These are phyloP conservation scores for Polyommatus icarus DNA, from an alignment of 2,888 invertebrate species.

Conservation along the genomic window DNA sequence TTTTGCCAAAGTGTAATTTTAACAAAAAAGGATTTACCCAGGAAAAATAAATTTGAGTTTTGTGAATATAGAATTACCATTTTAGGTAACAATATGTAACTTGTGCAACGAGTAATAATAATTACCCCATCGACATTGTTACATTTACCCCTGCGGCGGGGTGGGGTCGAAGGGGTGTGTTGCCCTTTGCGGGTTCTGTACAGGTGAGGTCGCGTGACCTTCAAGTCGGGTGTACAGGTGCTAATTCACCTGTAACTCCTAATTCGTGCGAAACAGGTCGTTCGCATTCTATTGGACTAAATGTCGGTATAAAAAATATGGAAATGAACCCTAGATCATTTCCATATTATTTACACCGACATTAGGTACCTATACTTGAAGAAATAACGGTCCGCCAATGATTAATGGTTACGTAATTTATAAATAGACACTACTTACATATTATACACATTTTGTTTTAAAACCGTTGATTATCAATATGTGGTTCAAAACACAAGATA, in stretches of 20 bases:
- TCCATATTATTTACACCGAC: conserved; percentile 24
- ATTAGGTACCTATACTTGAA: conserved; percentile 3
- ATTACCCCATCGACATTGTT: neutral
- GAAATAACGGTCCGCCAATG: conserved; percentile 6
- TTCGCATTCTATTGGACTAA: neutral
- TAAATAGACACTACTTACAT: too few species aligned
- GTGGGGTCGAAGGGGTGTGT: neutral
- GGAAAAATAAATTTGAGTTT: too few species aligned
- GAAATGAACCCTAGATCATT: neutral
- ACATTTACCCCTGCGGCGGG: neutral
- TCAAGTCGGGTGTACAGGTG: conserved; percentile 61
- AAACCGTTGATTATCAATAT: too few species aligned
- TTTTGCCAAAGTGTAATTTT: neutral
- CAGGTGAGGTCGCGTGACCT: conserved; percentile 53
- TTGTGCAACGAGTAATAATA: neutral
- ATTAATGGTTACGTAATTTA: neutral
- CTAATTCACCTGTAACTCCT: conserved; percentile 64
- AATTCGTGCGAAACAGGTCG: conserved; percentile 14
- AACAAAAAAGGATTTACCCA: too few species aligned
- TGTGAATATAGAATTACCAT: too few species aligned
- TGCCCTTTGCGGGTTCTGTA: conserved; percentile 39
- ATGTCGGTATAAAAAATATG: conserved; percentile 32
- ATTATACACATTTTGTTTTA: too few species aligned
- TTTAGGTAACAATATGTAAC: too few species aligned
- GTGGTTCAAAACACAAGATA: neutral